Percentiles rank a stretch among this genome's conserved stretches.
Evolutionary conservation across 1,140 invertebrate genomes (phyloP).

Genomic region (Brachionus koreanus): DNA sequence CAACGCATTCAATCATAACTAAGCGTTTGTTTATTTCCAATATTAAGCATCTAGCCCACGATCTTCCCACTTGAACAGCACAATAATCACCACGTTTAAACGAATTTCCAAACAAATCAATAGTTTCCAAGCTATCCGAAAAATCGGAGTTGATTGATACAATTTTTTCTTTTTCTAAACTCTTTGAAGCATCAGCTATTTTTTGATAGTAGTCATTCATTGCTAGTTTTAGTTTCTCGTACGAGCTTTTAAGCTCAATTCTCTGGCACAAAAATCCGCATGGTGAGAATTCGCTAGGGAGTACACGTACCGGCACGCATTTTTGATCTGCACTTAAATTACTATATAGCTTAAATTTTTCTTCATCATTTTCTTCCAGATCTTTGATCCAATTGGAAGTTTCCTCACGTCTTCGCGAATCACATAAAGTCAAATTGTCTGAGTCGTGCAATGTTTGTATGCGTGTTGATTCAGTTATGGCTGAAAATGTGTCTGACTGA

Average conservation of each 20-base stretch:
- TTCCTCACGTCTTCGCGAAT: neutral
- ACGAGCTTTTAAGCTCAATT: neutral
- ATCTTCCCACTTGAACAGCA: neutral
- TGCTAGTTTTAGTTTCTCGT: neutral
- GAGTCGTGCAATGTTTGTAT: slow-evolving; percentile 30
- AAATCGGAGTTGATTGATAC: neutral
- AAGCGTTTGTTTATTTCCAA: neutral
- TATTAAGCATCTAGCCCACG: slow-evolving; percentile 11
- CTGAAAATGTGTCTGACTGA: slow-evolving; percentile 9
- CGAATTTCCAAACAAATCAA: neutral
- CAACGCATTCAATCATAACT: slow-evolving; percentile 9
- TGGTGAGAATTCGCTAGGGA: neutral
- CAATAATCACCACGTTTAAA: neutral
- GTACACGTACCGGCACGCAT: neutral
- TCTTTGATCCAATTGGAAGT: slow-evolving; percentile 39
- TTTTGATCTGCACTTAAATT: neutral
- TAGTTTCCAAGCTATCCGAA: neutral
- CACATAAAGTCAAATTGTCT: neutral
- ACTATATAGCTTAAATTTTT: neutral
- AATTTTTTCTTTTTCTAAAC: neutral
- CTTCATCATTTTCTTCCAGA: slow-evolving; percentile 7
- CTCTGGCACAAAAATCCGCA: neutral
- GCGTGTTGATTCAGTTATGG: slow-evolving; percentile 40
- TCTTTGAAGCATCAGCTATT: slow-evolving; percentile 10
- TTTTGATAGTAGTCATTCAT: slow-evolving; percentile 38